A percentile compares a stretch with the other conserved stretches of the same genome.
Conservation (phyloP, 2,113 vertebrate genomes). For the Emydura subglobosa region DNA sequence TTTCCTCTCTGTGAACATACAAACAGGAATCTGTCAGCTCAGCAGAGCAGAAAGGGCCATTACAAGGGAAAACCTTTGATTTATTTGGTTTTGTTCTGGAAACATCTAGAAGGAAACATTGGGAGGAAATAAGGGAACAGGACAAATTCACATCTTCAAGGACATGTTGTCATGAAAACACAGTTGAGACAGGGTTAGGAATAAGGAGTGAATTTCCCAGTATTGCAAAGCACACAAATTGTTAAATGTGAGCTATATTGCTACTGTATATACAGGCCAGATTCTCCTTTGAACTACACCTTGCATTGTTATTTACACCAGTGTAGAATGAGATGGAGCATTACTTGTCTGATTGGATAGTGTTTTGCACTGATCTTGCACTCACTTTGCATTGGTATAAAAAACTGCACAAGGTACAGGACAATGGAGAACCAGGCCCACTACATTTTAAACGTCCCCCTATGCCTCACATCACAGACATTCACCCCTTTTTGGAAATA, state of each 20-base stretch:
- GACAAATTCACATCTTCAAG: constrained; percentile 34
- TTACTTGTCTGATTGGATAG: neutral
- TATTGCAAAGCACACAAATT: neutral
- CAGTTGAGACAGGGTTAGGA: neutral
- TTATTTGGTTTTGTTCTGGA: constrained; percentile 23
- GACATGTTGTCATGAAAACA: neutral
- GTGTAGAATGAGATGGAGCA: neutral
- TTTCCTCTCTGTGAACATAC: constrained; percentile 38
- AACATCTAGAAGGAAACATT: neutral
- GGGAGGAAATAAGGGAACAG: neutral
- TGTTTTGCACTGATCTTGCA: neutral
- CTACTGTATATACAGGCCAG: neutral
- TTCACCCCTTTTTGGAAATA: neutral
- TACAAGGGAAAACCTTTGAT: constrained; percentile 41
- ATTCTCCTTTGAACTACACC: neutral
- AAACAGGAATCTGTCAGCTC: constrained; percentile 49
- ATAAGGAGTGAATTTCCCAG: neutral
- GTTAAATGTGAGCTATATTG: neutral
- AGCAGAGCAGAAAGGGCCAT: constrained; percentile 14
- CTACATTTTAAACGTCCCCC: neutral
- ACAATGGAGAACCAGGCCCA: neutral
- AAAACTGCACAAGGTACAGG: neutral
- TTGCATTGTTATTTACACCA: neutral
- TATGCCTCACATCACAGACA: neutral
- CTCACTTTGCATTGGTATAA: neutral